Evolutionary conservation across 2,888 invertebrate species (phyloP).

Genomic region (Petrolisthes manimaculis): DNA sequence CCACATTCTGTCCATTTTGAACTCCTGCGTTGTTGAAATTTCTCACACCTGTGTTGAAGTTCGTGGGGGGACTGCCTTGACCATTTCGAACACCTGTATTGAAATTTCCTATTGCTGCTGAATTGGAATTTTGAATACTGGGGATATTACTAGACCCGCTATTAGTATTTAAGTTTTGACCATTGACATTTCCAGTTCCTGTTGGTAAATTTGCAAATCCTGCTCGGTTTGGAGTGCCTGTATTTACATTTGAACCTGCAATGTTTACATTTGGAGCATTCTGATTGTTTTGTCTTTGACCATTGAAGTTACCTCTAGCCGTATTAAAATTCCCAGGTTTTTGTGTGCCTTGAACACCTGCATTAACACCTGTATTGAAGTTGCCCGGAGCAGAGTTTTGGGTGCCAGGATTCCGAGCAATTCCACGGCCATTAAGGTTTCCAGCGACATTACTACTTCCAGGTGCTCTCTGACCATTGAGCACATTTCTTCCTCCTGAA

Average conservation of each 20-base stretch:
- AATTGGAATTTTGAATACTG: too few species aligned
- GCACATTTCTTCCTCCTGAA: too few species aligned
- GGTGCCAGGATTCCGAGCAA: too few species aligned
- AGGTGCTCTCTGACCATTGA: too few species aligned
- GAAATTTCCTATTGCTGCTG: neutral
- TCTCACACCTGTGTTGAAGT: neutral
- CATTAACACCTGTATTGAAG: constrained; percentile 3
- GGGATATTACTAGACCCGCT: neutral
- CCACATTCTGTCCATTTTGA: neutral
- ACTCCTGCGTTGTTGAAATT: constrained; percentile 1
- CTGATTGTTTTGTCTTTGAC: too few species aligned
- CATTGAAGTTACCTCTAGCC: too few species aligned
- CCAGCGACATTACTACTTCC: too few species aligned
- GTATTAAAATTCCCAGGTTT: too few species aligned
- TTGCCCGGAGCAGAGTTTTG: neutral
- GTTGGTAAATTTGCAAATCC: too few species aligned
- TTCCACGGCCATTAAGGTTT: too few species aligned
- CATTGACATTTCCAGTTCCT: neutral
- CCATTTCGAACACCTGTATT: constrained; percentile 1
- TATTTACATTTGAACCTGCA: neutral
- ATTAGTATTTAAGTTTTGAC: neutral
- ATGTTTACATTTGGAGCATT: neutral
- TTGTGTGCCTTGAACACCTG: too few species aligned
- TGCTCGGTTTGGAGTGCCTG: neutral
- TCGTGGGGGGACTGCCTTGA: neutral